Base-by-base conservation (phyloP, 2,888 invertebrate species). In the Gastrophysa polygoni region DNA sequence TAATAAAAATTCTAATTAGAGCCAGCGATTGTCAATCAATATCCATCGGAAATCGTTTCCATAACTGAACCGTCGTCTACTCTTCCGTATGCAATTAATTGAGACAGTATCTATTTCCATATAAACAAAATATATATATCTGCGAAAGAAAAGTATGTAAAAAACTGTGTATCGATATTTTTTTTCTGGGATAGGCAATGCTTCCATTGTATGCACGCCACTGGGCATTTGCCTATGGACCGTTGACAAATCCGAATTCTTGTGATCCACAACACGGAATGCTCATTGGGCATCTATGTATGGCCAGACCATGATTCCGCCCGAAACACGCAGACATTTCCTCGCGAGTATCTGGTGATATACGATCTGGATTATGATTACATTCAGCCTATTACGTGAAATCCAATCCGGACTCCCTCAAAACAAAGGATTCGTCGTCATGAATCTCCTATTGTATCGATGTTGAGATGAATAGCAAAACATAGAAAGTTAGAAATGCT, bases 201-300 rank as follows among this genome's bases (percentile, higher is more conserved):
- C n/a, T n/a, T n/a, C n/a, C n/a, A n/a, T n/a, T n/a, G n/a, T n/a
- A n/a, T n/a, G n/a, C n/a, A n/a, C n/a, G n/a, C n/a, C n/a, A 38
- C 38, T 14, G 38, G n/a, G 38, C 38, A 14, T 38, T 38, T 14
- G 14, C 14, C 14, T 38, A n/a, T 38, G n/a, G 38, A 38, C n/a
- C 7, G 24, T 24, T 29, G 43, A 38, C 43, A 43, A 20, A 14
- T 43, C 11, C 29, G 38, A 51, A 58, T 58, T 49, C 58, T 43
- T 48, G 50, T 24, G 58, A 58, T 58, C 50, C 38, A 51, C 49
- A 51, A 43, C 47, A 46, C 28, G 56, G 47, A 46, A 57, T 57
- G 57, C 34, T 16, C 49, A 38, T 14, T 3, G 14, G 14, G 54
- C 24, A 11, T n/a, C n/a, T n/a, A n/a, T 24, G 18, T 28, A 24